Conservation (phyloP, 2,797 vertebrate genomes). For the Acrocephalus scirpaceus region DNA sequence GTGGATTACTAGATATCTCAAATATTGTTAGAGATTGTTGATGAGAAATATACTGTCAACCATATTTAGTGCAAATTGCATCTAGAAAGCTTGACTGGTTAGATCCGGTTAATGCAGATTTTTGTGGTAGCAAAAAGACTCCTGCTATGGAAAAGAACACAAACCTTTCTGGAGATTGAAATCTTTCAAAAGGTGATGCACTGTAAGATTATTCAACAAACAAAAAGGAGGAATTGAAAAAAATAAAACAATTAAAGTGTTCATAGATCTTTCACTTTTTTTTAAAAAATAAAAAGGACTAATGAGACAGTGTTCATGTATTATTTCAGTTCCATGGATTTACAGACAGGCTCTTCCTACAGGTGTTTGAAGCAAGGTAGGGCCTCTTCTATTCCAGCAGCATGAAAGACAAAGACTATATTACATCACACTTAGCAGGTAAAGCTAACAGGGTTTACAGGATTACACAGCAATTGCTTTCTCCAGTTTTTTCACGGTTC, state of each 20-base stretch:
- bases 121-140: slow-evolving; percentile 70
- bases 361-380: slow-evolving; percentile 74
- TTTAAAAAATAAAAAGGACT: neutral
- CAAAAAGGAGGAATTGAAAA: slow-evolving; percentile 67
- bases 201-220: slow-evolving; percentile 72
- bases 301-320: slow-evolving; percentile 70
- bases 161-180: slow-evolving; percentile 64
- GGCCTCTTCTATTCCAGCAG: slow-evolving; percentile 81
- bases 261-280: slow-evolving; percentile 68
- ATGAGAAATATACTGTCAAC: slow-evolving; percentile 69
- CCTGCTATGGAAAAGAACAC: slow-evolving; percentile 69
- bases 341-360: slow-evolving; percentile 77
- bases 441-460: slow-evolving; percentile 84
- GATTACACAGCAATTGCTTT: slow-evolving; percentile 99
- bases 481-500: slow-evolving; percentile 97
- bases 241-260: slow-evolving; percentile 57
- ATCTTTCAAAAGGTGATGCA: slow-evolving; percentile 67
- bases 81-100: slow-evolving; percentile 74
- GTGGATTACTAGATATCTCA: slow-evolving; percentile 52
- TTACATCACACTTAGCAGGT: slow-evolving; percentile 74
- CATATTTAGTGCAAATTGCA: slow-evolving; percentile 77
- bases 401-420: slow-evolving; percentile 83
- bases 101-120: slow-evolving; percentile 66
- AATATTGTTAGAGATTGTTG: slow-evolving; percentile 58
- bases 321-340: slow-evolving; percentile 75